These are phyloP conservation scores for Petrocephalus sullivani DNA, from an alignment of 2,797 vertebrate species.

Conservation along the genomic window DNA sequence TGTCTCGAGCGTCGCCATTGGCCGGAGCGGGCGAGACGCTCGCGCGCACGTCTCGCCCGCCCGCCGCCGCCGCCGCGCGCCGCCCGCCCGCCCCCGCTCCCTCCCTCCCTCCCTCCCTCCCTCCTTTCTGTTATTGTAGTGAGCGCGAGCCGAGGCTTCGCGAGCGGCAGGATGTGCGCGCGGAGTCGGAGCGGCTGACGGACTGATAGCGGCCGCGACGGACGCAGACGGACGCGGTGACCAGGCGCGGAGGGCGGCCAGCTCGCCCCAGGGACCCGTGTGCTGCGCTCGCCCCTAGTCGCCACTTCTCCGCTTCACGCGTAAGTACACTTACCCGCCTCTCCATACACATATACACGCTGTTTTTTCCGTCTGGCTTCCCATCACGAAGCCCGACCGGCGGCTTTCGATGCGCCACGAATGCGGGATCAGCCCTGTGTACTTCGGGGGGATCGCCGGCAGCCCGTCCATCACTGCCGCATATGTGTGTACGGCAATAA, in stretches of 20 bases:
- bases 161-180: conserved; percentile 46
- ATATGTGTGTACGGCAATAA: not conserved
- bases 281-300: conserved; percentile 33
- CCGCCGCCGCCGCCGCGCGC: not conserved
- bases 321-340: conserved; percentile 45
- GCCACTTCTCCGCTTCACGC: conserved; percentile 49
- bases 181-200: conserved; percentile 48
- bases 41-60: conserved; percentile 53
- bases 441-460: conserved; percentile 11
- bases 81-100: conserved; percentile 36
- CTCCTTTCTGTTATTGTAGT: conserved; percentile 64
- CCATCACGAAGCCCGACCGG: not conserved
- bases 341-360: not conserved
- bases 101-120: not conserved
- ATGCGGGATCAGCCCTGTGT: conserved; percentile 7
- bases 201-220: conserved; percentile 34
- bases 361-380: not conserved
- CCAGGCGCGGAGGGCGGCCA: not conserved
- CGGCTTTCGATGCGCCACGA: not conserved
- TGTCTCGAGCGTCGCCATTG: conserved; percentile 48
- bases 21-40: conserved; percentile 48
- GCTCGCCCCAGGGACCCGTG: conserved; percentile 23
- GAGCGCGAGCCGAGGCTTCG: conserved; percentile 48
- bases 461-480: not conserved
- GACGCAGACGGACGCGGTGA: conserved; percentile 24